Base-by-base conservation (phyloP, 1,140 invertebrate species). In the Leptinotarsa undecemlineata region DNA sequence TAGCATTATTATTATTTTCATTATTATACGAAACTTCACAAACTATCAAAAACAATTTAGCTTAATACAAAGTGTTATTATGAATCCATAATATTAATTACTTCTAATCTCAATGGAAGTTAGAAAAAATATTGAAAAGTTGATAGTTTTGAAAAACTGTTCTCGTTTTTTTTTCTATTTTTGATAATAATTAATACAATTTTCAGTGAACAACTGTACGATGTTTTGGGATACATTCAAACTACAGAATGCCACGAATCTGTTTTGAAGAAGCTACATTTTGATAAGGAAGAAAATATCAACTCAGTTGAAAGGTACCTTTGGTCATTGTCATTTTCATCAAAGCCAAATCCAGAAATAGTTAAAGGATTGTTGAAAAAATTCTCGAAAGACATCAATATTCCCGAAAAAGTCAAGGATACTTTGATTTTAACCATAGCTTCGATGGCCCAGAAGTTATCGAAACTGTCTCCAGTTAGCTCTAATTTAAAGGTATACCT, bases 241-340 rank as follows among this genome's bases (percentile, higher is more conserved):
- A 93, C 92, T 0, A 74, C 85, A 14, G 87, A 88, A 5, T 86
- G 91, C 0, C 91, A 94, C 80, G 87, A 90, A 80, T 91, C 91
- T 51, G 92, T 90, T 15, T 90, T 92, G 85, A 89, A 90, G 66
- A 82, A 88, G 48, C 85, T 93, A 1, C 88, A 89, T 69, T 89
- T 91, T 57, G 88, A 90, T 72, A 84, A 87, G 4, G 85, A 85
- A 3, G 88, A 89, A 2, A 82, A 88, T 73, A 78, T 86, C 23
- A 90, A 92, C 72, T 82, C 89, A 17, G 88, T 88, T 4, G 94
- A 95, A 80, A 86, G 92, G 73, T 95, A 94, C 83, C 84, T 95
- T 1, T 91, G 93, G 88, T 89, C 90, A 0, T 79, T 94, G 15
- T 92, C 93, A 0, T 83, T 93, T 4, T 89, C 90, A 15, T 86